Percentiles rank a stretch among this genome's conserved stretches.
Evolutionary conservation across 1,140 invertebrate genomes (phyloP).

Genomic region (Lepidotrigona ventralis): DNA sequence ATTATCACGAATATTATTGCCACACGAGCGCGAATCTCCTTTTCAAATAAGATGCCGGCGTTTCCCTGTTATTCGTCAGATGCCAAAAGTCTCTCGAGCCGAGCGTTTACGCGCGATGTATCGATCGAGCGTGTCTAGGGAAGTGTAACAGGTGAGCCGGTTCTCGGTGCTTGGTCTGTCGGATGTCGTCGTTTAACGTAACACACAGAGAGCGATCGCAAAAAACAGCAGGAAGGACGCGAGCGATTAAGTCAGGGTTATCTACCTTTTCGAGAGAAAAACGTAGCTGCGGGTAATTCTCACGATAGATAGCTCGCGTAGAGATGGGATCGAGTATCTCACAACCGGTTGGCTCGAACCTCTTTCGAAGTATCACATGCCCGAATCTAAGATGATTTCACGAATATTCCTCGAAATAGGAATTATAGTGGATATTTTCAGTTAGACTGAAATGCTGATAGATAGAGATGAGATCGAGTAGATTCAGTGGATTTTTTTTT

Average conservation of each 20-base stretch:
- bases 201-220: conserved; percentile 23
- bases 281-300: conserved; percentile 6
- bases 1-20: conserved; percentile 53
- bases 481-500: no score
- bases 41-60: conserved; percentile 1
- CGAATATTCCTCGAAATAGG: no score
- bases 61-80: not conserved
- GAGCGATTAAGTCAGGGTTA: conserved; percentile 49
- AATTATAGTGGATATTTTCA: no score
- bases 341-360: no score
- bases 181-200: conserved; percentile 56
- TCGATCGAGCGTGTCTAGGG: conserved; percentile 6
- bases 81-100: no score
- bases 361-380: no score
- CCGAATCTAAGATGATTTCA: no score
- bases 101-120: not conserved
- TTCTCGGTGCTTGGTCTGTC: conserved; percentile 36
- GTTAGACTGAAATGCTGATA: no score
- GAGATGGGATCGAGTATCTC: no score
- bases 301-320: conserved; percentile 1
- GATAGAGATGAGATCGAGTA: no score
- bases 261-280: conserved; percentile 10
- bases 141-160: conserved; percentile 54
- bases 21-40: not conserved
- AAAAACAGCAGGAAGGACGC: conserved; percentile 62